Conservation (phyloP, 2,797 vertebrate species). For the Rachycentron canadum region DNA sequence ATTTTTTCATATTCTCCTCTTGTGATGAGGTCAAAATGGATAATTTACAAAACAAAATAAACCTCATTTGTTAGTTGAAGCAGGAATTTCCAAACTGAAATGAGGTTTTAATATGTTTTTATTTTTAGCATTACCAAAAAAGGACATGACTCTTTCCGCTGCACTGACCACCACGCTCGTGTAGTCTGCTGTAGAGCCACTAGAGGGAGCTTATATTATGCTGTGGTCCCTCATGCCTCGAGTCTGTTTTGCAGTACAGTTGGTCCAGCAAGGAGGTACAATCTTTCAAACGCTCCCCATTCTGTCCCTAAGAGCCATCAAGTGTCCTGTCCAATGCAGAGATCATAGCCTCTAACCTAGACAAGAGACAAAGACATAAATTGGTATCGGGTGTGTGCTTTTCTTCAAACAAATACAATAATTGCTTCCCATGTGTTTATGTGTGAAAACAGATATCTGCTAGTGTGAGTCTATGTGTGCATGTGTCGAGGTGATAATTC, state of each 20-base stretch:
- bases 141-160: background rate
- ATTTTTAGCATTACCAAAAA: conserved; percentile 4
- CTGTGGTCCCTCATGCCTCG: conserved; percentile 30
- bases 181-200: conserved; percentile 77
- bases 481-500: conserved; percentile 83
- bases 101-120: conserved; percentile 1
- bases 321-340: conserved; percentile 19
- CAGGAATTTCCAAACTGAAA: conserved; percentile 14
- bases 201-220: conserved; percentile 86
- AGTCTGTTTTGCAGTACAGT: conserved; percentile 27
- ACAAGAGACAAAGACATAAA: conserved; percentile 20
- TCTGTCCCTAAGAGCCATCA: conserved; percentile 33
- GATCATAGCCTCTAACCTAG: conserved; percentile 13
- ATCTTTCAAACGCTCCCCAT: conserved; percentile 35
- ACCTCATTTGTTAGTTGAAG: background rate
- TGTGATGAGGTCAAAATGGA: conserved; percentile 19
- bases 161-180: background rate
- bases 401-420: conserved; percentile 47
- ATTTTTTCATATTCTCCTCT: conserved; percentile 9
- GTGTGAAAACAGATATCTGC: conserved; percentile 43
- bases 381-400: conserved; percentile 15
- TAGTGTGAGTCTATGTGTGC: conserved; percentile 51
- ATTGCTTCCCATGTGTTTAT: conserved; percentile 40
- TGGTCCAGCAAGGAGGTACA: conserved; percentile 31
- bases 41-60: background rate